Percentiles rank a stretch among this genome's conserved stretches.
Conservation (phyloP, 2,888 invertebrate species). For the Norana najaformis region DNA sequence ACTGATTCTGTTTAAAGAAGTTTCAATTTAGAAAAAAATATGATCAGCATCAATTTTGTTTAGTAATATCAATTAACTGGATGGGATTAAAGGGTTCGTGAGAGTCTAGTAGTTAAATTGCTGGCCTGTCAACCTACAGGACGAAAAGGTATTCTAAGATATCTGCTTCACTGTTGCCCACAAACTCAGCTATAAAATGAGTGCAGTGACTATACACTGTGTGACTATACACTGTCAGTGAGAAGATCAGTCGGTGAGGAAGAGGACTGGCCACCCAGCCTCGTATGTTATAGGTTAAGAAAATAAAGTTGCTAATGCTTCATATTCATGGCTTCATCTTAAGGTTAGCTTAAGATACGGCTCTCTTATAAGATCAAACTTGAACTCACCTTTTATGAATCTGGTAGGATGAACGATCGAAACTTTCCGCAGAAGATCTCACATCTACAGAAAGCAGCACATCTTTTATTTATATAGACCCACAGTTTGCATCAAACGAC, state of each 20-base stretch:
- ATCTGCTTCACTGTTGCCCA: not conserved
- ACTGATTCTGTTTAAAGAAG: too few relatives aligned
- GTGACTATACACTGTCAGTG: not conserved
- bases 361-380: not conserved
- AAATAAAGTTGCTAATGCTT: not conserved
- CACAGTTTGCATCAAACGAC: not conserved
- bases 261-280: not conserved
- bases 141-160: not conserved
- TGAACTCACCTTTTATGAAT: conserved; percentile 13
- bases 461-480: not conserved
- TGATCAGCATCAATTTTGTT: too few relatives aligned
- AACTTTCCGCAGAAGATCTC: not conserved
- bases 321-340: not conserved
- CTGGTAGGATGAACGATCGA: not conserved
- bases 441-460: not conserved
- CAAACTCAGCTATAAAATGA: not conserved
- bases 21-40: too few relatives aligned
- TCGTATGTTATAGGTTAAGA: not conserved
- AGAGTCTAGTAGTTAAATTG: too few relatives aligned
- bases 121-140: too few relatives aligned
- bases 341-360: not conserved
- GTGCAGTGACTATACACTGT: not conserved
- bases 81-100: too few relatives aligned
- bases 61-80: too few relatives aligned
- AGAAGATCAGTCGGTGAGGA: not conserved